Conservation (phyloP, 2,888 invertebrate species). For the Lasioglossum lativentre region DNA sequence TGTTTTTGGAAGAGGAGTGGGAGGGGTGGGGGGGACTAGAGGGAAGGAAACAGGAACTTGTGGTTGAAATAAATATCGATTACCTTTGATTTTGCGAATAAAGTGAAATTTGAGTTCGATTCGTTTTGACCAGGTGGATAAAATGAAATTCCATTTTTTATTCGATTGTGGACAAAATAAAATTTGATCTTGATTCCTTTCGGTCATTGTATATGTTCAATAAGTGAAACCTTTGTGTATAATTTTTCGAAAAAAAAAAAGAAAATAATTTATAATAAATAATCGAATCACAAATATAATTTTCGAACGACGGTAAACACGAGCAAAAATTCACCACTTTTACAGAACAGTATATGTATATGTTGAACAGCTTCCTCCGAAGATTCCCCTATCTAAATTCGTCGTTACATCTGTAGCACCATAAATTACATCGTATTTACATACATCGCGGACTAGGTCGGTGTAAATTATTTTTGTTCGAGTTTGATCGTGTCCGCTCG, state of each 20-base stretch:
- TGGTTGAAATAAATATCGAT: background rate
- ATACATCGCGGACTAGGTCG: constrained; percentile 4
- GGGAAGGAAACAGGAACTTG: constrained; percentile 15
- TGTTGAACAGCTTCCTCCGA: background rate
- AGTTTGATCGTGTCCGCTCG: background rate
- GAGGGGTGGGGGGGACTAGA: background rate
- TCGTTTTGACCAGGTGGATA: too few species aligned
- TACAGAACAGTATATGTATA: background rate
- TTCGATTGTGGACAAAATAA: background rate
- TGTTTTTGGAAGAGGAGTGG: background rate
- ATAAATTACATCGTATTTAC: constrained; percentile 3
- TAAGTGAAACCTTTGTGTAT: background rate
- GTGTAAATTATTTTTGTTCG: constrained; percentile 12
- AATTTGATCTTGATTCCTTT: background rate
- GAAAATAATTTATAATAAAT: background rate
- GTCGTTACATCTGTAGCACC: background rate
- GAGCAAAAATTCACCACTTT: background rate
- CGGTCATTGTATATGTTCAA: too few species aligned
- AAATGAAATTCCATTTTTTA: too few species aligned
- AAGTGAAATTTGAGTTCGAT: too few species aligned
- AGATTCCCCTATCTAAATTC: background rate
- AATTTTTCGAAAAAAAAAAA: background rate
- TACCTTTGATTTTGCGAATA: background rate
- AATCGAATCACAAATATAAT: background rate
- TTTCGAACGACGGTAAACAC: background rate